A percentile compares a stretch with the other conserved stretches of the same genome.
Evolutionary conservation across 2,888 invertebrate species (phyloP).

Genomic region (Minunthozetes semirufus): DNA sequence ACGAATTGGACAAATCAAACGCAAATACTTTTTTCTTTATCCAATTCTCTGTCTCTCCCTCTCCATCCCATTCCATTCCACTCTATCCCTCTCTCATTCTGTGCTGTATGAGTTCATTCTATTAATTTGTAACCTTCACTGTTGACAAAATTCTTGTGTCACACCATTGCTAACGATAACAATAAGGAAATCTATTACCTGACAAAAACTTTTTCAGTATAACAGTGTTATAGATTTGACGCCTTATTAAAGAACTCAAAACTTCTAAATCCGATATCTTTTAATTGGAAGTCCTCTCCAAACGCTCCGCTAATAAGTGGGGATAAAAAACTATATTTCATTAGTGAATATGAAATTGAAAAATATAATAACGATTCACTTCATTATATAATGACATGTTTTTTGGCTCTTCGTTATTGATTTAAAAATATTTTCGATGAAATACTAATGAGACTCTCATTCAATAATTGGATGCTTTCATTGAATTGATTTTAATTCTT

Average conservation of each 20-base stretch:
- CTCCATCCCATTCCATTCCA: not conserved
- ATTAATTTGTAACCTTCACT: constrained; percentile 19
- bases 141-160: constrained; percentile 21
- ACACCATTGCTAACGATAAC: not conserved
- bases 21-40: not conserved
- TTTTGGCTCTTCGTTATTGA: not conserved
- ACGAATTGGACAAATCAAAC: constrained; percentile 23
- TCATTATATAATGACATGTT: not conserved
- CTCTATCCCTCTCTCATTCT: not conserved
- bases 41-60: not conserved
- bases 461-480: not conserved
- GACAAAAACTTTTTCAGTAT: not conserved
- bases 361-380: not conserved
- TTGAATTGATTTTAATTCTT: not conserved
- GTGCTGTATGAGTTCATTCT: not conserved
- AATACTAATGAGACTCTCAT: not conserved
- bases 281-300: not conserved
- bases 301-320: not conserved
- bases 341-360: not conserved
- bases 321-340: not conserved
- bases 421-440: not conserved
- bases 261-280: not conserved
- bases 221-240: not conserved
- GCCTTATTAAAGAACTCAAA: constrained; percentile 5
- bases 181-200: constrained; percentile 10